Conservation (phyloP, 2,797 vertebrate species). For the Tapirus indicus region DNA sequence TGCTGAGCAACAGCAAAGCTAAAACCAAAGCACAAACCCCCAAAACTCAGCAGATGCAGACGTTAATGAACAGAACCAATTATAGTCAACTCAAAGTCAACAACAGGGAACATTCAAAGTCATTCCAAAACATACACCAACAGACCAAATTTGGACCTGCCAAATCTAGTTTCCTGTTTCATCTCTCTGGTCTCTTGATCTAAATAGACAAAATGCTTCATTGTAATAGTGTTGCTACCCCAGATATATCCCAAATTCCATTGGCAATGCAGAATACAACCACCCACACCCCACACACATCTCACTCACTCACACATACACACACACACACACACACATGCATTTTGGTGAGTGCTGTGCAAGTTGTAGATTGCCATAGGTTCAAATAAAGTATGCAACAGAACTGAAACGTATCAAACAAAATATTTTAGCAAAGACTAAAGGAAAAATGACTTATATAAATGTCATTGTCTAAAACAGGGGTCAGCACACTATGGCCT, state of each 20-base stretch:
- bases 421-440: background rate
- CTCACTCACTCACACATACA: background rate
- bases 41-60: background rate
- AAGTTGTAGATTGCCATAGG: background rate
- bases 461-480: background rate
- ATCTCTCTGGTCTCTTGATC: background rate
- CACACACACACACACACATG: accelerated
- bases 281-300: too few relatives aligned
- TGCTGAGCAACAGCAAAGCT: background rate
- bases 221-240: background rate
- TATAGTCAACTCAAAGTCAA: background rate
- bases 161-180: background rate
- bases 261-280: background rate
- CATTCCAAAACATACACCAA: background rate
- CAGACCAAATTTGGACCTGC: background rate
- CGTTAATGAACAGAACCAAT: background rate
- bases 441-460: background rate
- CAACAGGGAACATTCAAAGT: background rate
- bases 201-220: slow-evolving; percentile 43
- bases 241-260: background rate
- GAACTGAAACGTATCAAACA: slow-evolving; percentile 14
- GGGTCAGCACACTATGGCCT: background rate
- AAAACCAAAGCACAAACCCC: background rate
- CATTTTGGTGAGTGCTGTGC: background rate
- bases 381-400: slow-evolving; percentile 1